These are phyloP conservation scores for Hydrocynus forskahlii DNA, from an alignment of 2,797 vertebrate genomes.

Conservation along the genomic window DNA sequence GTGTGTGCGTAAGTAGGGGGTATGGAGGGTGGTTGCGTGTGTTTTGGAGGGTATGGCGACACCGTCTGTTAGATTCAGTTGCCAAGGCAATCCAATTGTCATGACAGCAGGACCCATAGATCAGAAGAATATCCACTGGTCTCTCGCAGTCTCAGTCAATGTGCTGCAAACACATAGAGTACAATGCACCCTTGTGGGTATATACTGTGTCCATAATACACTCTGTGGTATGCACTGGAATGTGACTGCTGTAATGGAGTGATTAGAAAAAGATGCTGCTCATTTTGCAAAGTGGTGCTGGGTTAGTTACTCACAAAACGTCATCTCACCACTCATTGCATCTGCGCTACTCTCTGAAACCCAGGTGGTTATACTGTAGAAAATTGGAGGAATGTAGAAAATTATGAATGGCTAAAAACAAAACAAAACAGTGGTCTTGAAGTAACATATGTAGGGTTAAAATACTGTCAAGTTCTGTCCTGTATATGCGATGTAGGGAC, in stretches of 20 bases:
- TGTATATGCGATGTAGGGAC: no score
- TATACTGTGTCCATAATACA: neutral
- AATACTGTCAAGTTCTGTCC: no score
- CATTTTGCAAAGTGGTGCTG: no score
- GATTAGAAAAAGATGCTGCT: neutral
- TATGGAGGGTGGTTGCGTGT: neutral
- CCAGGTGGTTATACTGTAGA: no score
- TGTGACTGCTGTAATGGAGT: neutral
- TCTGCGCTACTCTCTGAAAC: no score
- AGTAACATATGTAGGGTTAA: no score
- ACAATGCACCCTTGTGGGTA: neutral
- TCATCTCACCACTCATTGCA: no score
- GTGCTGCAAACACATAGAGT: neutral
- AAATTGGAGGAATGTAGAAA: no score
- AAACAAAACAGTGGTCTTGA: no score
- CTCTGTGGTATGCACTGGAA: neutral
- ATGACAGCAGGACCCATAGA: conserved; percentile 47
- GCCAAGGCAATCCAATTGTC: conserved; percentile 55
- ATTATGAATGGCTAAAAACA: no score
- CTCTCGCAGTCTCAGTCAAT: neutral
- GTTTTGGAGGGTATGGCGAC: conserved; percentile 35
- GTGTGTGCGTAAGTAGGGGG: conserved; percentile 21
- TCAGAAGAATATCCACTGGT: neutral
- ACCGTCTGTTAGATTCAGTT: conserved; percentile 47
- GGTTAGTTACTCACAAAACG: no score